Conservation (phyloP, 2,113 vertebrate species). For the Baryphthengus martii region DNA sequence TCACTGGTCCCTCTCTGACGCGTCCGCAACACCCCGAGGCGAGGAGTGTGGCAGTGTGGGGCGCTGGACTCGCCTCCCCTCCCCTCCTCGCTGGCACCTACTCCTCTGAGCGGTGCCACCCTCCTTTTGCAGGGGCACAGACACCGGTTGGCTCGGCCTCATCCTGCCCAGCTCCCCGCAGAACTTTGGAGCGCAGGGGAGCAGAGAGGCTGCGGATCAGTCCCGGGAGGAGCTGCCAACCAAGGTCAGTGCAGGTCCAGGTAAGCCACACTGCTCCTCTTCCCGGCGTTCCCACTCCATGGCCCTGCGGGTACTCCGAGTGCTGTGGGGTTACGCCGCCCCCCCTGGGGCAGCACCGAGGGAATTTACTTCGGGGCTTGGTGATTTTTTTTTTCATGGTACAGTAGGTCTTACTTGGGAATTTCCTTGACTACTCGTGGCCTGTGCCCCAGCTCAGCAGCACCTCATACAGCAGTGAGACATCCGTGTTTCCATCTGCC, state of each 20-base stretch:
- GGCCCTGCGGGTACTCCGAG: background rate
- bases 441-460: background rate
- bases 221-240: background rate
- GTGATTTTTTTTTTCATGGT: background rate
- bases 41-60: background rate
- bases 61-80: background rate
- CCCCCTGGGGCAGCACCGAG: fast-evolving
- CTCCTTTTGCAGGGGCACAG: background rate
- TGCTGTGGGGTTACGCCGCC: fast-evolving
- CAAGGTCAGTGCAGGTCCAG: background rate
- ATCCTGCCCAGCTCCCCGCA: background rate
- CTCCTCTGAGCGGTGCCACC: background rate
- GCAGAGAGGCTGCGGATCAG: fast-evolving
- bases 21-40: background rate
- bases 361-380: background rate
- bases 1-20: background rate
- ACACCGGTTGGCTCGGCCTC: fast-evolving
- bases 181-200: background rate
- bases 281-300: fast-evolving
- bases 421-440: background rate
- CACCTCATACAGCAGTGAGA: fast-evolving
- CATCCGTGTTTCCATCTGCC: background rate
- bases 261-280: background rate
- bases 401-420: background rate
- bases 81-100: fast-evolving